Percentiles rank a stretch among this genome's conserved stretches.
phyloP scores from a whole-genome alignment of 2,888 invertebrate species.

The Pyrrhia umbra region DNA sequence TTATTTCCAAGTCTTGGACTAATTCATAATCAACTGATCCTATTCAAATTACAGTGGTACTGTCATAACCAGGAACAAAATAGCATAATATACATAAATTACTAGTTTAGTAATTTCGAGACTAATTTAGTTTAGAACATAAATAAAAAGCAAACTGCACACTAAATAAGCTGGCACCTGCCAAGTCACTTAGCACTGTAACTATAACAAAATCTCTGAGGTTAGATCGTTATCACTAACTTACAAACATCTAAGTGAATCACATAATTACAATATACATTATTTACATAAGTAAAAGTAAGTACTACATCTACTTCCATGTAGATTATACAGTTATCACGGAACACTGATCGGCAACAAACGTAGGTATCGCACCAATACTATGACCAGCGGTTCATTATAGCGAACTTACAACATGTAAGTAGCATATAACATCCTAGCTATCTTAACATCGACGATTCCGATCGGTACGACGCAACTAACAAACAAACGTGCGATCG shows the following conservation, averaged over 20 bases:
- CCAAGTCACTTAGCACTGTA: constrained; percentile 44
- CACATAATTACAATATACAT: constrained; percentile 84
- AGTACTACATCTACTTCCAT: constrained; percentile 70
- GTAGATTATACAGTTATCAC: constrained; percentile 61
- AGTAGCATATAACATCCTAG: constrained; percentile 19
- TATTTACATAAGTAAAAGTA: constrained; percentile 87
- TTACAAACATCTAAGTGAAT: constrained; percentile 81
- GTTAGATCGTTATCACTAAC: constrained; percentile 65
- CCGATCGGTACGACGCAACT: constrained; percentile 38
- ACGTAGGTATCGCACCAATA: constrained; percentile 26
- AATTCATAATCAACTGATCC: constrained; percentile 41
- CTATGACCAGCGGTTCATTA: constrained; percentile 12
- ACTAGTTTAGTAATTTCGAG: constrained; percentile 45
- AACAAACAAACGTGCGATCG: constrained; percentile 53
- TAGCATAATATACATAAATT: constrained; percentile 36
- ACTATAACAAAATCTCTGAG: constrained; percentile 66
- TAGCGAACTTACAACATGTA: constrained; percentile 26
- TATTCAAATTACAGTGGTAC: constrained; percentile 41
- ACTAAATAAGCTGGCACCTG: constrained; percentile 20
- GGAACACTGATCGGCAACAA: constrained; percentile 47
- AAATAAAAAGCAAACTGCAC: constrained; percentile 40
- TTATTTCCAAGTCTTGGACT: constrained; percentile 70
- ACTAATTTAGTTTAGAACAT: constrained; percentile 29
- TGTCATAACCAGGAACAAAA: constrained; percentile 46
- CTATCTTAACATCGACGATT: constrained; percentile 22